These are phyloP conservation scores for Bambusicola thoracicus DNA, from an alignment of 2,113 vertebrate species.

Conservation along the genomic window DNA sequence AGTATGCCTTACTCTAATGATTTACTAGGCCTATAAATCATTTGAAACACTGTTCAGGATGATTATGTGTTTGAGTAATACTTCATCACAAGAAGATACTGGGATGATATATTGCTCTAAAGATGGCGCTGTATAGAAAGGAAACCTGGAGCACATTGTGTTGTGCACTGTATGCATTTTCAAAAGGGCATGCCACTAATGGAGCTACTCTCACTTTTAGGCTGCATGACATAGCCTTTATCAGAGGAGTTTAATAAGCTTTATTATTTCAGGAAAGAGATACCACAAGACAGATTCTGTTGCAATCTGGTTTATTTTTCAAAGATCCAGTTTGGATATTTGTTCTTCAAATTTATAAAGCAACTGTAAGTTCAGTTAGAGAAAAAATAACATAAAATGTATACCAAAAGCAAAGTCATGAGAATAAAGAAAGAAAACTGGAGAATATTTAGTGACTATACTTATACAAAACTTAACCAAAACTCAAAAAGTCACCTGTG, in stretches of 20 bases:
- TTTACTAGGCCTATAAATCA: conserved; percentile 70
- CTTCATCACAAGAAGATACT: conserved; percentile 62
- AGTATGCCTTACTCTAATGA: conserved; percentile 26
- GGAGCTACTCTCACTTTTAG: background rate
- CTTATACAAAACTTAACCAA: background rate
- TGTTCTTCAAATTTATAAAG: background rate
- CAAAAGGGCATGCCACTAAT: background rate
- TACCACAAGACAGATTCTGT: background rate
- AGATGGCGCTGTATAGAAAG: conserved; percentile 24
- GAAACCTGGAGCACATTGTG: background rate
- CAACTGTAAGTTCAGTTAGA: background rate
- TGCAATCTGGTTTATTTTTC: background rate
- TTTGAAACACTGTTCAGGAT: conserved; percentile 48
- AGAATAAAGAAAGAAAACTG: background rate
- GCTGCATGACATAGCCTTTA: background rate
- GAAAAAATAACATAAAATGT: background rate
- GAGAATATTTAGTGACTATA: background rate
- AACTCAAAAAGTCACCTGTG: background rate
- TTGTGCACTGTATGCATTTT: background rate
- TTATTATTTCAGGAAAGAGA: background rate
- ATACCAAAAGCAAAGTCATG: background rate
- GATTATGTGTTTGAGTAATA: conserved; percentile 66
- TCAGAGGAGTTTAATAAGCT: background rate
- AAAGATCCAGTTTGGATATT: background rate
- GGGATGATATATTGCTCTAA: conserved; percentile 59